Percentiles rank a stretch among this genome's conserved stretches.
phyloP scores from a whole-genome alignment of 2,888 invertebrate genomes.

The Eretmocerus hayati region DNA sequence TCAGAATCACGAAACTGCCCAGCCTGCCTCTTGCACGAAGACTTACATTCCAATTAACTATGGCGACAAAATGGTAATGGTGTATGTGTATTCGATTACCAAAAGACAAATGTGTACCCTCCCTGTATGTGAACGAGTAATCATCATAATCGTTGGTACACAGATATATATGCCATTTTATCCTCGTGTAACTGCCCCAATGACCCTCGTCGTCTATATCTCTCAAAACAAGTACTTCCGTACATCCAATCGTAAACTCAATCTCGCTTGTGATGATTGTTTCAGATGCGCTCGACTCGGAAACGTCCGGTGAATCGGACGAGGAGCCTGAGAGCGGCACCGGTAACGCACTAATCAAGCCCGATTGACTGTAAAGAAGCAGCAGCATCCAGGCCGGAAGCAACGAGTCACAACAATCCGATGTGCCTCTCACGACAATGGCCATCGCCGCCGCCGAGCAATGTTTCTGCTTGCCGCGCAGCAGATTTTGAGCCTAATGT shows the following conservation, averaged over 20 bases:
- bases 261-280: constrained; percentile 23
- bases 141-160: no score
- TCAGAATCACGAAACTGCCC: no score
- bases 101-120: background rate
- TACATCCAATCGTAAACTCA: background rate
- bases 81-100: no score
- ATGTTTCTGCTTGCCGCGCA: no score
- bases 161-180: no score
- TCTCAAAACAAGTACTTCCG: no score
- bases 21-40: no score
- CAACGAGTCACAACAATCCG: background rate
- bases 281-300: constrained; percentile 34
- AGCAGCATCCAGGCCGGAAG: background rate
- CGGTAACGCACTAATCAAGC: constrained; percentile 25
- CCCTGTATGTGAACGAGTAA: no score
- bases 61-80: no score
- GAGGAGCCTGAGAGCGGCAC: constrained; percentile 29
- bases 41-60: no score
- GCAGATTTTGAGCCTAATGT: background rate
- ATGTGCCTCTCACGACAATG: background rate
- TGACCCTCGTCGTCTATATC: no score
- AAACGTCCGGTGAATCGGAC: constrained; percentile 28
- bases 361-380: constrained; percentile 22
- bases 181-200: no score
- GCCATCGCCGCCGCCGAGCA: background rate